A percentile compares a stretch with the other conserved stretches of the same genome.
phyloP scores from a whole-genome alignment of 1,140 invertebrate species.

The Brachionus angularis region DNA sequence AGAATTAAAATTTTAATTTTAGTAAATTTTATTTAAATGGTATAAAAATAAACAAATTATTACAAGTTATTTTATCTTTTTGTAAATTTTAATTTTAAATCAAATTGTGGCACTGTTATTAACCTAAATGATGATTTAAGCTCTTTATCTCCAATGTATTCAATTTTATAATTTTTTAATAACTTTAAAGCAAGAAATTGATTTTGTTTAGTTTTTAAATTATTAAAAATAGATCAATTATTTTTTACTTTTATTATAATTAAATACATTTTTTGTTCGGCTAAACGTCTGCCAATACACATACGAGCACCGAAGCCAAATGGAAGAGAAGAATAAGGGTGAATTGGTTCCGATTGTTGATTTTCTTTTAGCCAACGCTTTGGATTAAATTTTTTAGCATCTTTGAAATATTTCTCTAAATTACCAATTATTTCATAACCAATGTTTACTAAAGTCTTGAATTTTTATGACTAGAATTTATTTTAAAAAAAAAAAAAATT shows the following conservation, averaged over 20 bases:
- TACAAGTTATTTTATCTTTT: neutral
- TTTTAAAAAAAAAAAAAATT: too few relatives aligned
- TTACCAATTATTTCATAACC: neutral
- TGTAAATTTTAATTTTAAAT: constrained; percentile 5
- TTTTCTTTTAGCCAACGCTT: constrained; percentile 50
- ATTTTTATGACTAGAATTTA: too few relatives aligned
- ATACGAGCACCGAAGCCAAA: constrained; percentile 81
- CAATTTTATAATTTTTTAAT: constrained; percentile 23
- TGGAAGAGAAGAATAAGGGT: constrained; percentile 75
- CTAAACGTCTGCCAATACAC: constrained; percentile 79
- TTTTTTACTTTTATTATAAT: constrained; percentile 22
- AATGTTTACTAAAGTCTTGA: neutral
- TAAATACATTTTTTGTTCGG: constrained; percentile 73
- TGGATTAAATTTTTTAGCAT: constrained; percentile 50
- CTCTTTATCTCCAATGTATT: constrained; percentile 17
- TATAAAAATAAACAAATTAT: too few relatives aligned
- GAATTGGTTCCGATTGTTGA: constrained; percentile 61
- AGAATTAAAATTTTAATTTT: too few relatives aligned
- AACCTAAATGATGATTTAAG: neutral
- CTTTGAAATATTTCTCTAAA: constrained; percentile 35
- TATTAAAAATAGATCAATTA: neutral
- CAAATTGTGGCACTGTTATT: constrained; percentile 5
- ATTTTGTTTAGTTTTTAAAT: too few relatives aligned
- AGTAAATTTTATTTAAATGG: too few relatives aligned
- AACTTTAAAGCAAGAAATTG: neutral